Evolutionary conservation across 1,140 invertebrate species (phyloP).

Genomic region (Nylanderia fulva): DNA sequence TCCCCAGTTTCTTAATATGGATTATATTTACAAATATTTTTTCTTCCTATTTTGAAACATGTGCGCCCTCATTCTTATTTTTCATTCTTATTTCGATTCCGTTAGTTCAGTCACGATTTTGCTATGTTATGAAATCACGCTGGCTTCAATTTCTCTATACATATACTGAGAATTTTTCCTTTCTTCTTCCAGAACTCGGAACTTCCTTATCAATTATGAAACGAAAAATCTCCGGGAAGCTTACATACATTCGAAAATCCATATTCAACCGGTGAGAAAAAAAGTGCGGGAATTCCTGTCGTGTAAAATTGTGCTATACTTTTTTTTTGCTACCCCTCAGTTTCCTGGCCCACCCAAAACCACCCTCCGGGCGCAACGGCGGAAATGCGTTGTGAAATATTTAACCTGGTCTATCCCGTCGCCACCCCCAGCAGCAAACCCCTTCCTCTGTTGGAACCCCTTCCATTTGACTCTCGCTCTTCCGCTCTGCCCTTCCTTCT

Average conservation of each 20-base stretch:
- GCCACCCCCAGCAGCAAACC: constrained; percentile 65
- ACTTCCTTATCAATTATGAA: constrained; percentile 57
- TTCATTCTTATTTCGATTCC: constrained; percentile 37
- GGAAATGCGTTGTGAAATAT: constrained; percentile 86
- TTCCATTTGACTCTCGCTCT: constrained; percentile 45
- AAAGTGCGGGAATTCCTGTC: constrained; percentile 71
- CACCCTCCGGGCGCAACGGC: constrained; percentile 78
- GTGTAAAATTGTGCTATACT: constrained; percentile 79
- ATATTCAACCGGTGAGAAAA: constrained; percentile 71
- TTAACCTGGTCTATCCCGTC: constrained; percentile 81
- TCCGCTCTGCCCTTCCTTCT: not conserved
- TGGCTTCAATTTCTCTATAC: not conserved
- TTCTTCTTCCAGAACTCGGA: constrained; percentile 2
- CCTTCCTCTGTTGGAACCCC: constrained; percentile 62
- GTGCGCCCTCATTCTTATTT: not conserved
- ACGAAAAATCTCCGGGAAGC: constrained; percentile 52
- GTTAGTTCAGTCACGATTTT: constrained; percentile 40
- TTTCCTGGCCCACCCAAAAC: constrained; percentile 70
- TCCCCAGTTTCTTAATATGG: not conserved
- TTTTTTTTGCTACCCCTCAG: constrained; percentile 67
- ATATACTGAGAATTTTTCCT: not conserved
- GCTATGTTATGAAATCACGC: constrained; percentile 31
- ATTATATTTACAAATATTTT: not conserved
- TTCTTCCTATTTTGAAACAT: not conserved
- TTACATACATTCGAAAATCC: constrained; percentile 64